Base-by-base conservation (phyloP, 1,140 invertebrate species). In the Drosophila prosaltans region DNA sequence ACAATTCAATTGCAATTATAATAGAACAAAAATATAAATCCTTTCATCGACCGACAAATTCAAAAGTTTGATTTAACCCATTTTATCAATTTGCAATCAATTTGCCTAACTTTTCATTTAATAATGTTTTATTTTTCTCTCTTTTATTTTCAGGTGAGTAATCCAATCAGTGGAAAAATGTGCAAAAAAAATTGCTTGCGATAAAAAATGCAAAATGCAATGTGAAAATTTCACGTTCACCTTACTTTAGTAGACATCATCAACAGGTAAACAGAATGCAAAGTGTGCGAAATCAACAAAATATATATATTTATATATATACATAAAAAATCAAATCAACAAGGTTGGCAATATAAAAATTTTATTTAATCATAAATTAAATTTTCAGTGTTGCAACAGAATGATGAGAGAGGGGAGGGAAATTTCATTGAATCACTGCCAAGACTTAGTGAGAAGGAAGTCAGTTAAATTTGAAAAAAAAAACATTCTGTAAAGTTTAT, bases 351-450 rank as follows among this genome's bases (percentile, higher is more conserved):
- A 72, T 71, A 80, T 84, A 73, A 69, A 77, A 69, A 77, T 74
- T 83, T 70, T 71, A 84, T 84, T 83, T 84, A 84, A 66, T 64
- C 81, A 80, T 84, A 80, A 82, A 79, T 79, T 67, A 83, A 63
- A 79, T 79, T 69, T 82, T 72, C 80, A 77, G 39, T 74, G 36
- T 66, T 32, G 39, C 71, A 9, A 59, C 3, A 59, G 8, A 59
- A 36, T 36, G 3, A 36, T 7, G 8, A 21, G 32, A 39, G 9
- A 58, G n/a, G 11, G n/a, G 4, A 11, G 21, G 11, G 57, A 63
- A 65, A 69, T 81, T 81, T 80, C 72, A 82, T 78, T 82, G 80
- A 82, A 81, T 69, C 74, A 63, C 55, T 67, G 74, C 64, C 70
- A 82, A 78, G 48, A 66, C 41, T 40, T n/a, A 48, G 10, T n/a